Base-by-base conservation (phyloP, 37 sponge, comb jelly and placozoan species). In the Bolinopsis microptera region DNA sequence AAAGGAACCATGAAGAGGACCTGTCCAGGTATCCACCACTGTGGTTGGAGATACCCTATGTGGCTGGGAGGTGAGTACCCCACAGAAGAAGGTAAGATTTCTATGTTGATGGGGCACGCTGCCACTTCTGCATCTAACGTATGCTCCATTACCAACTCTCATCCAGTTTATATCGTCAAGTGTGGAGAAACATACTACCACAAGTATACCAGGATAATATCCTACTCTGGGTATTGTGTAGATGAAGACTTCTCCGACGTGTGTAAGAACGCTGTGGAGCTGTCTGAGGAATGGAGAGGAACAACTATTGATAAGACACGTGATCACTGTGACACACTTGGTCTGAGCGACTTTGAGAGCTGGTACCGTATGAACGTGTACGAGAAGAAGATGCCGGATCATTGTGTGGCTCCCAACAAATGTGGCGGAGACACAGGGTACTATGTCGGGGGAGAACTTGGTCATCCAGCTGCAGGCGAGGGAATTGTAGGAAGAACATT, bases 181-280 rank as follows among this genome's bases (percentile, higher is more conserved):
- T 86, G 90, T 86, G 90, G 90, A 1, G 90, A 86, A 8, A 86
- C 38, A 27, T 86, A n/a, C 90, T 86, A 86, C 90, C 90, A 86
- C 30, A 39, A 86, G 61, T 37, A 16, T 1, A 28, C 32, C 9
- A 39, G 90, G 82, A n/a, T 72, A 72, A n/a, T n/a, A n/a, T n/a
- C n/a, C n/a, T 16, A 39, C 90, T 23, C 48, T 86, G 90, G 61
- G 13, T 86, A 28, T 26, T 86, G 90, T 86, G 61, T 86, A 2
- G 90, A 86, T 26, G 90, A 86, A 38, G 90, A 86, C 30, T n/a
- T 86, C 26, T 24, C 30, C 0, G 90, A 86, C 23, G 0, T 86
- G 26, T 86, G 90, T 27, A 41, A 34, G 9, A 86, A 1, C 0
- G 90, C 90, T 86, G 41, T 86, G 3, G 35, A 28, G 41, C 90